phyloP scores from a whole-genome alignment of 2,888 invertebrate genomes.

The Lochmaea crataegi region DNA sequence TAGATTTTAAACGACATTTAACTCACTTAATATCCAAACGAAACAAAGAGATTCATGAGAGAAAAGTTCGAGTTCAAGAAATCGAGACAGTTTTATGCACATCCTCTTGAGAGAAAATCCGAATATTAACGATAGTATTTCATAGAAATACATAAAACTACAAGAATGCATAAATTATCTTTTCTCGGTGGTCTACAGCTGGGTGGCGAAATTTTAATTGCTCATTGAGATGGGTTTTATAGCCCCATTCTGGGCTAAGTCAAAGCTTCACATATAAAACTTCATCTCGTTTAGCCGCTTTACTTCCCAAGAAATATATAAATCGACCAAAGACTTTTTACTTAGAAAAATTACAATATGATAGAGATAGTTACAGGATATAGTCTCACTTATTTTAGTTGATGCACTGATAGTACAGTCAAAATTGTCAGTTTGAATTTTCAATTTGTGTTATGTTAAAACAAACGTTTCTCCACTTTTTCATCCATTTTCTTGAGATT shows the following conservation, averaged over 20 bases:
- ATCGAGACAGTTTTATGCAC: constrained; percentile 18
- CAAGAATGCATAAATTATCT: constrained; percentile 41
- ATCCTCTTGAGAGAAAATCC: constrained; percentile 23
- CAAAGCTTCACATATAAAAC: constrained; percentile 39
- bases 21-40: background rate
- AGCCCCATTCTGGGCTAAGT: constrained; percentile 43
- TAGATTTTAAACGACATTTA: background rate
- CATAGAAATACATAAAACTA: constrained; percentile 32
- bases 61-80: background rate
- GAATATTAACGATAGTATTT: constrained; percentile 32
- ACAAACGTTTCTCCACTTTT: too few relatives aligned
- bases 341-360: background rate
- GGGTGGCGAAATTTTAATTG: constrained; percentile 51
- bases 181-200: constrained; percentile 43
- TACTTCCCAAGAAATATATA: constrained; percentile 2
- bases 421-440: too few relatives aligned
- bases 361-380: background rate
- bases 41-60: background rate
- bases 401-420: too few relatives aligned
- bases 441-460: too few relatives aligned
- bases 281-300: constrained; percentile 9
- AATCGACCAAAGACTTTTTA: background rate
- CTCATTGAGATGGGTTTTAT: constrained; percentile 46
- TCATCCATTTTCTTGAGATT: too few relatives aligned
- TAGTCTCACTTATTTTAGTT: too few relatives aligned